Evolutionary conservation across 2,797 vertebrate genomes (phyloP), one percentile per base, ranked within the genome.

Genomic region (Xiphophorus birchmanni): DNA sequence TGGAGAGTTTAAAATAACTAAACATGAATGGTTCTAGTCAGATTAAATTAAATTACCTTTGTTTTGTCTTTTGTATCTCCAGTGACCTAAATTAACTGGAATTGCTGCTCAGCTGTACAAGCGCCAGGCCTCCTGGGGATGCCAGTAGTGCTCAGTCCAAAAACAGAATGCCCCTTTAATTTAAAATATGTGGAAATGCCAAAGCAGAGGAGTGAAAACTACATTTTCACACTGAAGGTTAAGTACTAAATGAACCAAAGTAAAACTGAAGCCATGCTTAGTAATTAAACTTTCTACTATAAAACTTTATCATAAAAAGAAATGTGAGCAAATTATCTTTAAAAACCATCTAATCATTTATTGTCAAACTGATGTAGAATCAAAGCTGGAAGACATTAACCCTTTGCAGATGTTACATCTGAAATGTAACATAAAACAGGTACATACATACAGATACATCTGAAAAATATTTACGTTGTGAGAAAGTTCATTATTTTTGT

Each of bases 11-110:
- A 17, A 15, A 32, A 50, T 5, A n/a, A 67, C 3, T 47, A n/a
- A 10, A 73, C 83, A 67, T 78, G 9, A 67, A 80, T 65, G 74
- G 21, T 73, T 80, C 44, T 52, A 74, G n/a, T 75, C 71, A 10
- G 56, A 72, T 40, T 60, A 80, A 35, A 44, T 21, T 77, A 58
- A 76, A 80, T 35, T 47, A 71, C 52, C 10, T 71, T 71, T 71
- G 40, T 71, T 73, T 63, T 58, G 26, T 56, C 54, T 54, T 79
- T 84, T 12, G 73, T 69, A 45, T 40, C 79, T 76, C 74, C 37
- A 50, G 12, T 81, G 74, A 86, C 72, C 67, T 78, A 73, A 78
- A 85, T 79, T 17, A 80, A 77, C 44, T 82, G 29, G 8, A 80
- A 77, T 42, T 75, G 26, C 50, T 75, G 12, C 10, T 79, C 73